Percentiles rank a stretch among this genome's conserved stretches.
Conservation (phyloP, 2,113 vertebrate species). For the Chionomys nivalis region DNA sequence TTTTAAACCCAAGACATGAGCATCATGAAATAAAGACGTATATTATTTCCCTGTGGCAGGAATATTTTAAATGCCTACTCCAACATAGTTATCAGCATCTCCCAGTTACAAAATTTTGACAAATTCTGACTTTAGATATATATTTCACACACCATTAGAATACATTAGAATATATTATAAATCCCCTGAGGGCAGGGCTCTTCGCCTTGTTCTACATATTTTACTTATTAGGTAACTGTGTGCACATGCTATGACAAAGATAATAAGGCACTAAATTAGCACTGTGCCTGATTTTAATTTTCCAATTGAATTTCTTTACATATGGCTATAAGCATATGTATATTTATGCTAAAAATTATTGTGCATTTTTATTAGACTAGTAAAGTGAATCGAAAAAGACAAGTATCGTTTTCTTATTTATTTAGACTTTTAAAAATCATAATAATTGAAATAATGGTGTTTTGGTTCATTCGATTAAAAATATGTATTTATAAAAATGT, state of each 20-base stretch:
- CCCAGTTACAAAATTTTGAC: conserved; percentile 80
- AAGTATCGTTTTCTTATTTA: conserved; percentile 35
- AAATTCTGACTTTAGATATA: conserved; percentile 80
- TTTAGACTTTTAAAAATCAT: not conserved
- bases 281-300: conserved; percentile 77
- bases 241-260: conserved; percentile 72
- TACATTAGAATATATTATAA: conserved; percentile 82
- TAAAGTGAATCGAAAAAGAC: conserved; percentile 38
- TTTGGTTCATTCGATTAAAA: conserved; percentile 11
- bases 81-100: conserved; percentile 73
- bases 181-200: conserved; percentile 71
- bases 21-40: conserved; percentile 58
- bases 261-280: conserved; percentile 81
- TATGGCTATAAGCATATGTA: conserved; percentile 67
- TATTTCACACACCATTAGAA: conserved; percentile 83
- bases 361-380: conserved; percentile 49
- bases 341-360: conserved; percentile 67
- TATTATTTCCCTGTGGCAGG: conserved; percentile 65
- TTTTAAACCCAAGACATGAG: conserved; percentile 47
- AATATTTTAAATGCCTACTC: conserved; percentile 65
- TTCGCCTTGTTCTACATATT: conserved; percentile 77
- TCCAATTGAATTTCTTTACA: conserved; percentile 77
- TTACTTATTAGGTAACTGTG: conserved; percentile 79
- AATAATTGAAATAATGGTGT: not conserved
- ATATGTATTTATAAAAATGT: not conserved